phyloP scores from a whole-genome alignment of 2,797 vertebrate species.

The Anguilla obscura region DNA sequence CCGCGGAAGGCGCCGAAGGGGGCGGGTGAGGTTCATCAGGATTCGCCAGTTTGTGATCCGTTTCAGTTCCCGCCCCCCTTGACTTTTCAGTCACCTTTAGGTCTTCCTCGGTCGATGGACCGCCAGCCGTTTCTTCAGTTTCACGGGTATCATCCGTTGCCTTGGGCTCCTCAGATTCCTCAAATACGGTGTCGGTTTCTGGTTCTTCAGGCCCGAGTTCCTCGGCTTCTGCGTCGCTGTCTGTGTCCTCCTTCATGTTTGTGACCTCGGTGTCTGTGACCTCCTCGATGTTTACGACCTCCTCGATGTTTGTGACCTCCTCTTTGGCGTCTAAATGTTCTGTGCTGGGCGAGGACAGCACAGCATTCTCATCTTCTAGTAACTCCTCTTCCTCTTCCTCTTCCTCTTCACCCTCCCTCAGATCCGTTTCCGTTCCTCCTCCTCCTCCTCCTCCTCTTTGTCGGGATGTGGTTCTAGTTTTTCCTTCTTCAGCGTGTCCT shows the following conservation, averaged over 20 bases:
- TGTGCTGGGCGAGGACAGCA: slow-evolving; percentile 41
- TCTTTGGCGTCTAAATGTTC: slow-evolving; percentile 32
- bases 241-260: slow-evolving; percentile 23
- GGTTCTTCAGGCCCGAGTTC: slow-evolving; percentile 15
- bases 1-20: not conserved
- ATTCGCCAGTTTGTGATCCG: not conserved
- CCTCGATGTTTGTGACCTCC: slow-evolving; percentile 11
- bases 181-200: slow-evolving; percentile 6
- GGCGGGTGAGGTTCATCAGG: slow-evolving; percentile 28
- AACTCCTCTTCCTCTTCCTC: slow-evolving; percentile 70
- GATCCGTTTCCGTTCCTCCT: slow-evolving; percentile 36
- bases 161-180: not conserved
- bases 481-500: slow-evolving; percentile 41
- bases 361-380: slow-evolving; percentile 92
- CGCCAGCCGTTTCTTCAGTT: slow-evolving; percentile 12
- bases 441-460: slow-evolving; percentile 30
- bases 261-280: not conserved
- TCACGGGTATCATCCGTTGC: not conserved
- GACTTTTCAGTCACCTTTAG: not conserved
- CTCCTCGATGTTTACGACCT: slow-evolving; percentile 18
- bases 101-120: not conserved
- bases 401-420: slow-evolving; percentile 57
- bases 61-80: not conserved
- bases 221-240: not conserved
- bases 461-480: not conserved